Evolutionary conservation across 2,888 invertebrate genomes (phyloP), one percentile per base, ranked within the genome.

Genomic region (Ectropis crepuscularia): DNA sequence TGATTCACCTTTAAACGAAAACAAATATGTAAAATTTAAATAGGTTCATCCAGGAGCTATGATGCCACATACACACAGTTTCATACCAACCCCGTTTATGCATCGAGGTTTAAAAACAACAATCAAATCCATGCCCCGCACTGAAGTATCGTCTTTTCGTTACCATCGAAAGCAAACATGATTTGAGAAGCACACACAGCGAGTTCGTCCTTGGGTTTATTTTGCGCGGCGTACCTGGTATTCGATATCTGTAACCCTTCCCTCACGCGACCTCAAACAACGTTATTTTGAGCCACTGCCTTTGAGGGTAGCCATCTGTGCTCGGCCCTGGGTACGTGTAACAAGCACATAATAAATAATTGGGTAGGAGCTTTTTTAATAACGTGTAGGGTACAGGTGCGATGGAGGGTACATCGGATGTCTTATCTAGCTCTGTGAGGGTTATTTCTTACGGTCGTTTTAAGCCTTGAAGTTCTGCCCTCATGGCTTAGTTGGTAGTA

Each of bases 231-330:
- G 57, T 63, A 50, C 58, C 55, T 61, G 36, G 53, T 64, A 59
- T 63, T 60, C 62, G 61, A 68, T 68, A 68, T 50, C 59, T 57
- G 53, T 57, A 28, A 66, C 65, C 60, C 62, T 57, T 60, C 63
- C 54, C 60, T 48, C 42, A 28, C 12, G 59, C 37, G 65, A 65
- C 65, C 65, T 65, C 65, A 48, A 57, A 57, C 36, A 37, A 57
- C 46, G 61, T 61, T 65, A 65, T 65, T 65, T 61, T 54, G 61
- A 65, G 65, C 43, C 63, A 10, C 38, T 60, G 51, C 55, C 59
- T 63, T 51, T 53, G 12, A 41, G 53, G 57, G 57, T 46, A 63
- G 37, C 53, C 53, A 53, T n/a, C 45, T 43, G 45, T 37, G 37
- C 36, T 37, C 12, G 11, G 36, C 11, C 43, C 42, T 9, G 10